phyloP scores from a whole-genome alignment of 2,113 vertebrate genomes.

The Elanus axillaris region DNA sequence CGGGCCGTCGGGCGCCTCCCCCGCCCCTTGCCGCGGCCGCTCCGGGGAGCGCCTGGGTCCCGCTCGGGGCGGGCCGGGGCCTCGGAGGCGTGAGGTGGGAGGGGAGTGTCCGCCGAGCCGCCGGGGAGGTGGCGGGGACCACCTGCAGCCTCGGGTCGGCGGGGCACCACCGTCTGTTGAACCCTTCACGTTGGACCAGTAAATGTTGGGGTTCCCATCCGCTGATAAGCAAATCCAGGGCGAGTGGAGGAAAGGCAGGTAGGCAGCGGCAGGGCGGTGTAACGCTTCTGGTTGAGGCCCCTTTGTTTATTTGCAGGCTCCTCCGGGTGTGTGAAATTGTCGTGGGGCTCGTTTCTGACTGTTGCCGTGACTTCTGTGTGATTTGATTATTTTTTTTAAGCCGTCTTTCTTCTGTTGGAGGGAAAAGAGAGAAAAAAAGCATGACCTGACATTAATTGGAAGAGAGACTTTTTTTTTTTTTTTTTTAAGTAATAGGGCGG shows the following conservation, averaged over 20 bases:
- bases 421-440: no score
- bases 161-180: not conserved
- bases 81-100: not conserved
- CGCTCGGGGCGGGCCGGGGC: not conserved
- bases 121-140: not conserved
- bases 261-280: not conserved
- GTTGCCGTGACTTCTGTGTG: no score
- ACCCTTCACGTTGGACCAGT: not conserved
- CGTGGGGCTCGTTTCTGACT: not conserved
- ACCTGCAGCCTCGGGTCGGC: not conserved
- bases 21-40: no score
- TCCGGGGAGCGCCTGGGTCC: not conserved
- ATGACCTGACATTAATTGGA: not conserved
- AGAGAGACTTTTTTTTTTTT: no score
- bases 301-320: not conserved
- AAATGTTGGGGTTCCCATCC: no score
- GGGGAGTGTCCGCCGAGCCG: not conserved
- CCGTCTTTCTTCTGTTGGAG: rapidly evolving
- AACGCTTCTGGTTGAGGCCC: not conserved
- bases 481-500: no score
- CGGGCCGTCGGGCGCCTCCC: no score
- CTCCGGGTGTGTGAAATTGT: not conserved
- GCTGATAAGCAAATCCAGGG: not conserved
- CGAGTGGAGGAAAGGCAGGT: not conserved
- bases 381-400: no score